Percentiles rank a stretch among this genome's conserved stretches.
These are phyloP conservation scores for Tortrix viridana DNA, from an alignment of 2,888 invertebrate species.

Conservation along the genomic window DNA sequence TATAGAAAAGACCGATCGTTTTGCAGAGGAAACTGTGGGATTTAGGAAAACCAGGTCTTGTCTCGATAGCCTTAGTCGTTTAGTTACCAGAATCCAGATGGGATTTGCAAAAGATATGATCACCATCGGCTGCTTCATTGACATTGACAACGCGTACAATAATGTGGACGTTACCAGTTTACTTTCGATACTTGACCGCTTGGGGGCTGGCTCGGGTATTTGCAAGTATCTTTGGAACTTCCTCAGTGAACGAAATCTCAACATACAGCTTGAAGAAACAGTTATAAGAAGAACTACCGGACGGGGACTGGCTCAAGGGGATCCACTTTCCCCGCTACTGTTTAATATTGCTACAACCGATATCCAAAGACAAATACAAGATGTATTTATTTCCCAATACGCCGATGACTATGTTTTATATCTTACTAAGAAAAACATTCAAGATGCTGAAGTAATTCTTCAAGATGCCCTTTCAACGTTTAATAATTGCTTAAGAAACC, in stretches of 20 bases:
- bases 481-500: slow-evolving; percentile 4
- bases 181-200: too few species aligned
- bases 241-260: background rate
- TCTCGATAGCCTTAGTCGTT: background rate
- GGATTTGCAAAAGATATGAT: background rate
- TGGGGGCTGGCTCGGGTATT: too few species aligned
- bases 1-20: slow-evolving; percentile 25
- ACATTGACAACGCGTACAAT: too few species aligned
- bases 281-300: slow-evolving; percentile 1
- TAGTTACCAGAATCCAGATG: background rate
- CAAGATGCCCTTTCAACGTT: slow-evolving; percentile 16
- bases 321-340: slow-evolving; percentile 29
- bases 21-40: slow-evolving; percentile 6
- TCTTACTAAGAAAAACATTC: slow-evolving; percentile 5
- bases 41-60: slow-evolving; percentile 11
- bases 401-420: slow-evolving; percentile 35
- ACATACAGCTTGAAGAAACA: background rate
- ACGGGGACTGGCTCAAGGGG: slow-evolving; percentile 30
- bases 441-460: slow-evolving; percentile 11
- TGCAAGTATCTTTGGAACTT: too few species aligned
- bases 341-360: slow-evolving; percentile 29
- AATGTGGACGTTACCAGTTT: too few species aligned
- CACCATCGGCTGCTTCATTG: background rate
- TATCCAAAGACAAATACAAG: slow-evolving; percentile 2
- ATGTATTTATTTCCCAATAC: slow-evolving; percentile 25